Conservation (phyloP, 1,140 invertebrate species). For the Chrysomallon squamiferum region DNA sequence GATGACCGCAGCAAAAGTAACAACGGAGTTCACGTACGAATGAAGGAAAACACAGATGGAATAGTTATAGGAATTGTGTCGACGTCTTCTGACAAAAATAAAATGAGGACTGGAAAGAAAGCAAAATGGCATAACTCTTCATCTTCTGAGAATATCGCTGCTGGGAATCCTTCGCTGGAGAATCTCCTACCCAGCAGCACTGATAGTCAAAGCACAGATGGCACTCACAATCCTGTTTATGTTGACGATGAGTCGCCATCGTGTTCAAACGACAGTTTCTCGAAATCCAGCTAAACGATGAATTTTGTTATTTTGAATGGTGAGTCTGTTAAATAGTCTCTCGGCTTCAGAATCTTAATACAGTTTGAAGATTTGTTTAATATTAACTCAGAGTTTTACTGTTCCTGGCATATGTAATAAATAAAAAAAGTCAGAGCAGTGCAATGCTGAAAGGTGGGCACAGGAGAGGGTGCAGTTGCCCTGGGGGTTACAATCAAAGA, state of each 20-base stretch:
- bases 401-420: too few relatives aligned
- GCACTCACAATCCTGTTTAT: neutral
- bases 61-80: neutral
- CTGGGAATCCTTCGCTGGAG: neutral
- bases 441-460: too few relatives aligned
- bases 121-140: neutral
- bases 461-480: too few relatives aligned
- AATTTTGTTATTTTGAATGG: too few relatives aligned
- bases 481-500: too few relatives aligned
- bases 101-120: neutral
- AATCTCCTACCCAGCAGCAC: neutral
- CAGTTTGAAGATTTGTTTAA: too few relatives aligned
- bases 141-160: neutral
- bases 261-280: too few relatives aligned
- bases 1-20: neutral
- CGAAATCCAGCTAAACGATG: too few relatives aligned
- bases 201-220: neutral
- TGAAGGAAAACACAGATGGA: slow-evolving; percentile 3
- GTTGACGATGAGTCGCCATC: neutral
- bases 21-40: neutral
- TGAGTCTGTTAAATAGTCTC: too few relatives aligned
- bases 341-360: too few relatives aligned
- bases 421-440: too few relatives aligned
- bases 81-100: neutral
- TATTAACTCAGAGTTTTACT: too few relatives aligned